Base-by-base conservation (phyloP, 2,113 vertebrate genomes). In the Gulo gulo region DNA sequence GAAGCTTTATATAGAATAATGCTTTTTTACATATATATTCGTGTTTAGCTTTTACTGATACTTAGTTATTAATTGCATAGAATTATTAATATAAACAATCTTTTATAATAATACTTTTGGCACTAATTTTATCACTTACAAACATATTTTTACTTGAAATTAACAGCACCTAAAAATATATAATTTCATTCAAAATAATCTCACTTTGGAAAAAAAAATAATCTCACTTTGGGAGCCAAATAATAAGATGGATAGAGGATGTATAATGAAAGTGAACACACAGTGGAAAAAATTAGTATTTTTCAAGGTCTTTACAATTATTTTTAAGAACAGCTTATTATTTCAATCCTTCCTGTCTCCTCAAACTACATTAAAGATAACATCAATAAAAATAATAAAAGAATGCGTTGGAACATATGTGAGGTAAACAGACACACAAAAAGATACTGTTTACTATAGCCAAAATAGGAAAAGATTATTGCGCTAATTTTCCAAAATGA, bases 1-100 rank as follows among this genome's bases (percentile, higher is more conserved):
- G 18, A 84, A 76, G 13, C 3, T 47, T 97, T 96, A 97, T 88
- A 91, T 98, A 63, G 76, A 87, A 89, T 81, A 50, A 78, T 52
- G 65, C 29, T 69, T 78, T 80, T 31, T 89, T 55, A 95, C 79
- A 94, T 47, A 15, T 20, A 47, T 8, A 74, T 11, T 45, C 12
- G 2, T 55, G 8, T 55, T 52, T 88, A 47, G 2, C 23, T 81
- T 88, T 90, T 50, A 55, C 9, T 52, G 13, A 80, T 39, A 23
- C 65, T 67, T 36, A 47, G 34, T 14, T 65, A 39, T 55, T 29
- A 52, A 52, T 6, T 76, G 15, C 7, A 29, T 34, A 76, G 18
- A 86, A 59, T 20, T 50, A 52, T 24, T 76, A 57, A 87, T 26
- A 52, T 50, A 83, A 88, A 36, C 9, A 69, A n/a, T 42, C 21